phyloP scores from a whole-genome alignment of 2,888 invertebrate species.

The Agapetus fuscipes region DNA sequence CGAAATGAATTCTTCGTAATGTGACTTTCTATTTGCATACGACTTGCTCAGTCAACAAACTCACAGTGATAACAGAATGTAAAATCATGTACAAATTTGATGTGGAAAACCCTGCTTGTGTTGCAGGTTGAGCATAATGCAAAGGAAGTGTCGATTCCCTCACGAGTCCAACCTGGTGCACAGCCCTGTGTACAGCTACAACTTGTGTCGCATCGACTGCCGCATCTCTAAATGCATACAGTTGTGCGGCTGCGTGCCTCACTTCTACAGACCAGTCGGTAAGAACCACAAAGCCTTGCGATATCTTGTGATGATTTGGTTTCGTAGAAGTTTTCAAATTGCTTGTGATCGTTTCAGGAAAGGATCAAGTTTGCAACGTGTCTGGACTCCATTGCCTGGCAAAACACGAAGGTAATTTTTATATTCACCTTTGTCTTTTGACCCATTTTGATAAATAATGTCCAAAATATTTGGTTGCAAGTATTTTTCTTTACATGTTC shows the following conservation, averaged over 20 bases:
- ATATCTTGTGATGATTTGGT: too few species aligned
- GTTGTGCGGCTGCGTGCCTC: conserved; percentile 61
- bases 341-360: background rate
- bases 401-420: background rate
- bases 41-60: too few species aligned
- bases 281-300: too few species aligned
- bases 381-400: background rate
- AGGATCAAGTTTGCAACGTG: background rate
- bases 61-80: too few species aligned
- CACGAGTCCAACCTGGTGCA: conserved; percentile 55
- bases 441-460: too few species aligned
- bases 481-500: too few species aligned
- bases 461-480: too few species aligned
- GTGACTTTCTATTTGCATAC: too few species aligned
- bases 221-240: conserved; percentile 50
- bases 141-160: conserved; percentile 59
- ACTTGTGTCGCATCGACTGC: conserved; percentile 63
- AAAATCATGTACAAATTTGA: too few species aligned
- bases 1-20: too few species aligned
- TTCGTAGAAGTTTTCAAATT: too few species aligned
- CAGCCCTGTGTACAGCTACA: conserved; percentile 59
- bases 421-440: background rate
- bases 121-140: conserved; percentile 47
- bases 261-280: conserved; percentile 61
- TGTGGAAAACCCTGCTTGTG: too few species aligned